Base-by-base conservation (phyloP, 2,113 vertebrate genomes). In the Arenaria interpres region DNA sequence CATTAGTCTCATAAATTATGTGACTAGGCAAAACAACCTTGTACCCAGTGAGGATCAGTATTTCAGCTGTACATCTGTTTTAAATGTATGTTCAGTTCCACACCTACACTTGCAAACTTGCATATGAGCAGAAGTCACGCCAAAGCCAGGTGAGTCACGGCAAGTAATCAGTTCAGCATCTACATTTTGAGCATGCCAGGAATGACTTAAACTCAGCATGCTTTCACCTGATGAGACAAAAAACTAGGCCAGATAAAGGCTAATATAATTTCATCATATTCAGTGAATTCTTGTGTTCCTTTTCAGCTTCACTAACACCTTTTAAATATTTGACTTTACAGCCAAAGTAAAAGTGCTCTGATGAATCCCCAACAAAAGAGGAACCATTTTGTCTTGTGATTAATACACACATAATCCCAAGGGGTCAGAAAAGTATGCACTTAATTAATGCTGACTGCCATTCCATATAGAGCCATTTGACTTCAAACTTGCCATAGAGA, bases 361-460 rank as follows among this genome's bases (percentile, higher is more conserved):
- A 88, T 67, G 56, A 95, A 94, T 60, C 50, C 21, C 33, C 62
- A 94, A 33, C 30, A 66, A 80, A 94, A 84, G 5, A 86, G 43
- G 37, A 79, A 71, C 63, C 54, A 46, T 86, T 95, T 46, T 95
- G 89, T 69, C 78, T 39, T 87, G 39, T 59, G 59, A 94, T 89
- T 90, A 96, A 94, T 33, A 97, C 68, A 74, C 45, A 68, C 4
- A 68, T 54, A 95, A 89, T 91, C 76, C 71, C 24, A 32, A 87
- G 45, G 60, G 50, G 19, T 87, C 95, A 83, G 56, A 93, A 95
- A 94, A 89, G n/a, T 91, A 95, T 75, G 90, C 32, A 12, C 59
- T 94, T 90, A 96, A 96, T 97, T 97, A 96, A 90, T 54, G 60
- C 75, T 93, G 33, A n/a, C 78, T 96, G 73, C 81, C 66, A 94